Conservation (phyloP, 2,797 vertebrate species). For the Aldrovandia affinis region DNA sequence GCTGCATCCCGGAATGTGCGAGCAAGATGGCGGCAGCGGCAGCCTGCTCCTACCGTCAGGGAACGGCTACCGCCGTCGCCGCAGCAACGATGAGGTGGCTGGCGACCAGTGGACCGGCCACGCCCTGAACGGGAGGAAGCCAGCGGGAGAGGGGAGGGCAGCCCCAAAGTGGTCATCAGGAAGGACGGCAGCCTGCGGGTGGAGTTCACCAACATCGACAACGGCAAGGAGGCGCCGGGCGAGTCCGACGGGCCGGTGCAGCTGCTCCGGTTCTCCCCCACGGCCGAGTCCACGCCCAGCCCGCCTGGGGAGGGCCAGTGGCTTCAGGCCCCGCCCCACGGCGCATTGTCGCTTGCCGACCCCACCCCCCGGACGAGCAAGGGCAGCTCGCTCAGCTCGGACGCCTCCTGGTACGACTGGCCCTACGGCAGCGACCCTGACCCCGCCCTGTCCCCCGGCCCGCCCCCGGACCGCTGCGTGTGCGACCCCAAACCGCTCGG, state of each 20-base stretch:
- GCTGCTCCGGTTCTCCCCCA: slow-evolving; percentile 89
- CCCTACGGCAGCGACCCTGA: slow-evolving; percentile 85
- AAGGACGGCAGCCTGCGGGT: slow-evolving; percentile 88
- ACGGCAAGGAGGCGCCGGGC: slow-evolving; percentile 65
- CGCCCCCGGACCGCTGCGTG: slow-evolving; percentile 68
- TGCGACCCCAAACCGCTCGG: slow-evolving; percentile 74
- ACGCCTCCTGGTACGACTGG: slow-evolving; percentile 94
- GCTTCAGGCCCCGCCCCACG: slow-evolving; percentile 63
- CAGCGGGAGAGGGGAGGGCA: slow-evolving; percentile 77
- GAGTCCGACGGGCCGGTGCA: slow-evolving; percentile 84
- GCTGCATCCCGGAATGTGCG: slow-evolving; percentile 63
- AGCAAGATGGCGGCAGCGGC: slow-evolving; percentile 59
- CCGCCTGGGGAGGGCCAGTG: slow-evolving; percentile 67
- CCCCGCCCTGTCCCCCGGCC: slow-evolving; percentile 65
- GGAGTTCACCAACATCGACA: slow-evolving; percentile 85
- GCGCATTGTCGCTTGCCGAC: slow-evolving; percentile 66
- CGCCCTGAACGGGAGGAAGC: slow-evolving; percentile 72
- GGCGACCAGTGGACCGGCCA: slow-evolving; percentile 72
- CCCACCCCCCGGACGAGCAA: slow-evolving; percentile 86
- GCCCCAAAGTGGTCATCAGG: slow-evolving; percentile 91
- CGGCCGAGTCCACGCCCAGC: slow-evolving; percentile 72
- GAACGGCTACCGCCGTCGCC: slow-evolving; percentile 70
- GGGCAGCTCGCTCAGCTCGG: slow-evolving; percentile 90
- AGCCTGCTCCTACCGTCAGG: slow-evolving; percentile 62
- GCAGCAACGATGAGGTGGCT: slow-evolving; percentile 43